A percentile compares a stretch with the other conserved stretches of the same genome.
These are phyloP conservation scores for human (Homo sapiens) DNA, from an alignment of 2,113 vertebrate genomes.

Conservation along the genomic window DNA sequence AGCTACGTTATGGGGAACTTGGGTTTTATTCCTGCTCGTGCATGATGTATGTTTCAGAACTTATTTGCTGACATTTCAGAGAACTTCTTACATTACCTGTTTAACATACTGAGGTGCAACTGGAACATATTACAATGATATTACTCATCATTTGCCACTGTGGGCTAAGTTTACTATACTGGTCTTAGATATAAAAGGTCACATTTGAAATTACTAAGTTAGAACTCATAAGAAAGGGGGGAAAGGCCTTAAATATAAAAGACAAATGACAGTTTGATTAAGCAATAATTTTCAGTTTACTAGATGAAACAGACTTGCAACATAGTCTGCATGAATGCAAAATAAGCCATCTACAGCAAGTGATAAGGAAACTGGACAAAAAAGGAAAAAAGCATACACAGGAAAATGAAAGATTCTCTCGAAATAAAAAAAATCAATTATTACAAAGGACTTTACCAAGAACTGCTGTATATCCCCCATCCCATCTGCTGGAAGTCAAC, in stretches of 20 bases:
- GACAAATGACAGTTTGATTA: slow-evolving; percentile 89
- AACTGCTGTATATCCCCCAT: slow-evolving; percentile 83
- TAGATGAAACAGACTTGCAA: slow-evolving; percentile 89
- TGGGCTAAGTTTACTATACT: slow-evolving; percentile 73
- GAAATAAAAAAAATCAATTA: slow-evolving; percentile 82
- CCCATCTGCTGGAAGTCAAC: slow-evolving; percentile 83
- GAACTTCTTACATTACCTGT: slow-evolving; percentile 75
- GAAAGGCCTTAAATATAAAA: slow-evolving; percentile 85
- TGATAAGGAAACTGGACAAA: slow-evolving; percentile 79
- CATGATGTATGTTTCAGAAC: slow-evolving; percentile 81
- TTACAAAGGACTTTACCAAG: slow-evolving; percentile 81
- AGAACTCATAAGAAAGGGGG: slow-evolving; percentile 69
- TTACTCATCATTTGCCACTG: slow-evolving; percentile 77
- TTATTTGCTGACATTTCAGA: slow-evolving; percentile 81
- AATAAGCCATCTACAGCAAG: slow-evolving; percentile 90
- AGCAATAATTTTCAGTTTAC: slow-evolving; percentile 90
- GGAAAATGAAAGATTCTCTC: slow-evolving; percentile 75
- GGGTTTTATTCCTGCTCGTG: slow-evolving; percentile 81
- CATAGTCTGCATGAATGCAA: slow-evolving; percentile 87
- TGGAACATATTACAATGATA: slow-evolving; percentile 74
- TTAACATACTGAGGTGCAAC: slow-evolving; percentile 69
- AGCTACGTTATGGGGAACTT: slow-evolving; percentile 71
- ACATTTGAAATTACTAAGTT: slow-evolving; percentile 82
- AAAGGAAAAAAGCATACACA: slow-evolving; percentile 84
- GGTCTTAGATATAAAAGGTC: slow-evolving; percentile 80